Evolutionary conservation across 2,113 vertebrate species (phyloP), one percentile per base, ranked within the genome.

Genomic region (Megaleporinus macrocephalus): DNA sequence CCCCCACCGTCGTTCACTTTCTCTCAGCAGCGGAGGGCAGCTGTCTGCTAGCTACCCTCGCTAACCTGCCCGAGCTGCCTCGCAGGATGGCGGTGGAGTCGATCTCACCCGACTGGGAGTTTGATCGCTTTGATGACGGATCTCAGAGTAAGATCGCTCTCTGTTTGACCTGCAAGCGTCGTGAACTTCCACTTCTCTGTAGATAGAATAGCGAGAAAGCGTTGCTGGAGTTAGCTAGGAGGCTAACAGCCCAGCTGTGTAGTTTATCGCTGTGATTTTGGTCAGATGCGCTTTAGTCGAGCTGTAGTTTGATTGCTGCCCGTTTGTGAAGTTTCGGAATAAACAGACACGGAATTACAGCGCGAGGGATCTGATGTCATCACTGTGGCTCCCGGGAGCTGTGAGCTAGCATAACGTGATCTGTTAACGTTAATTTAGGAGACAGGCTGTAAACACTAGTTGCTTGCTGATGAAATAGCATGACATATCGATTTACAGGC

Each of bases 101-200:
- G 2, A 91, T 97, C 5, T 95, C 97, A 6, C 95, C 96, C 14
- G 97, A 98, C 84, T 98, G 98, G 97, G 96, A 98, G 82, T 98
- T 98, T 90, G 97, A 98, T 88, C 97, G 97, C 80, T 95, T 98
- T 78, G 97, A 99, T 79, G 97, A 98, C 86, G 97, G 97, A 74
- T 98, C 97, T n/a, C 96, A 97, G 86, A 99, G 97, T 98, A 93
- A 96, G 96, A 80, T 15, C 9, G 24, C 1, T 16, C 2, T 26
- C 11, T 14, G 1, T 0, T 2, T 1, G 53, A 66, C 63, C 14
- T 79, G 36, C 1, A 24, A 71, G 26, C 65, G 30, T 10, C 41
- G 41, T 44, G 41, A 44, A 44, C 41, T 44, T 44, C 9, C 10
- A 11, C 41, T 11, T 1, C 1, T 4, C 41, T 44, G 41, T 33